phyloP scores from a whole-genome alignment of 1,140 invertebrate genomes.

The Notospermus geniculatus region DNA sequence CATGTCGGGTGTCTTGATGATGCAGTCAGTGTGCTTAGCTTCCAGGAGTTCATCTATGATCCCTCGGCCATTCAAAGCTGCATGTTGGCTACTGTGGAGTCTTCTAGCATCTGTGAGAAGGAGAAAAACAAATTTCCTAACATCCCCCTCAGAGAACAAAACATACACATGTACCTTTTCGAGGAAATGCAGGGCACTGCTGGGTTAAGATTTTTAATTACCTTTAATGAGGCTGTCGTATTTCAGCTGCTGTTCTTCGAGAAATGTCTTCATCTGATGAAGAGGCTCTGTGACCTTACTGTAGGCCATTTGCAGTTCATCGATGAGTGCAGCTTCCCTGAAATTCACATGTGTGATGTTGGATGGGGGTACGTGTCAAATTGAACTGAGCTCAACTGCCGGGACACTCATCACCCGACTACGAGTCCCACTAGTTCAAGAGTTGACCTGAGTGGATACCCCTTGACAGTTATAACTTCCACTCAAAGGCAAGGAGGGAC shows the following conservation, averaged over 20 bases:
- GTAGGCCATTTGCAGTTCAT: conserved; percentile 20
- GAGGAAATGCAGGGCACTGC: too few species aligned
- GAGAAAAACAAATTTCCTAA: not conserved
- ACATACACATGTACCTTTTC: too few species aligned
- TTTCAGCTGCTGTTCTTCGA: conserved; percentile 6
- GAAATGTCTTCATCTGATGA: conserved; percentile 11
- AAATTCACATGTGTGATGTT: not conserved
- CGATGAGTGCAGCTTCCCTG: conserved; percentile 27
- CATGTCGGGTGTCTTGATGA: not conserved
- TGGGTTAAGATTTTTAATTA: not conserved
- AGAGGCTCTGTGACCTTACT: conserved; percentile 16
- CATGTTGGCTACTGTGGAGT: conserved; percentile 20
- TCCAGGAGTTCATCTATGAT: conserved; percentile 25
- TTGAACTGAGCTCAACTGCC: too few species aligned
- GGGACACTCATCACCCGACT: too few species aligned
- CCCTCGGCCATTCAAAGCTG: conserved; percentile 27
- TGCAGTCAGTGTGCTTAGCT: conserved; percentile 18
- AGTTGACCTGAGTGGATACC: too few species aligned
- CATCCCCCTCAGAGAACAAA: too few species aligned
- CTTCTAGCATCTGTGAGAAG: conserved; percentile 23
- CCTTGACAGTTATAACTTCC: too few species aligned
- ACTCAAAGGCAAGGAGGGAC: too few species aligned
- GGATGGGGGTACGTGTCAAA: too few species aligned
- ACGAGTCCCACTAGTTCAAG: too few species aligned
- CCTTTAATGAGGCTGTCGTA: not conserved